A percentile compares a stretch with the other conserved stretches of the same genome.
phyloP scores from a whole-genome alignment of 2,888 invertebrate genomes.

The Seira musarum region DNA sequence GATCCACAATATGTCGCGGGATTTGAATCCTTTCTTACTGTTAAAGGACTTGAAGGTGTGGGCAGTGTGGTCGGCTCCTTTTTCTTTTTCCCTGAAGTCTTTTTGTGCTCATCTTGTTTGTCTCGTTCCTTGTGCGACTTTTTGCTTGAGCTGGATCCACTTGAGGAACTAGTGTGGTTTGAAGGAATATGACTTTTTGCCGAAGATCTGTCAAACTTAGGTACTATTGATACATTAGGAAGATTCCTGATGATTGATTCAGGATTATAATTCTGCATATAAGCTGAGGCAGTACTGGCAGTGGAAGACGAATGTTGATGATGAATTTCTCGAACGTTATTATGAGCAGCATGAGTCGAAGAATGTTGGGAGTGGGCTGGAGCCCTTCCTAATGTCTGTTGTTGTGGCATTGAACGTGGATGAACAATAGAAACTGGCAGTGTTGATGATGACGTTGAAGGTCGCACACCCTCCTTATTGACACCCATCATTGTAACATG shows the following conservation, averaged over 20 bases:
- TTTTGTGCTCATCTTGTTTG: constrained; percentile 45
- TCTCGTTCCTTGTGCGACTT: constrained; percentile 9
- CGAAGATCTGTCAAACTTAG: constrained; percentile 68
- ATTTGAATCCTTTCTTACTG: constrained; percentile 67
- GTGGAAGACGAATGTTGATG: constrained; percentile 32
- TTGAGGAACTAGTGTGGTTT: constrained; percentile 32
- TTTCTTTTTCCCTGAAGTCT: constrained; percentile 58
- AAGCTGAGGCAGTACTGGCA: constrained; percentile 31
- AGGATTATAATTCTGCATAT: constrained; percentile 53
- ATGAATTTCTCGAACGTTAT: constrained; percentile 31
- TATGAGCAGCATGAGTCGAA: constrained; percentile 9
- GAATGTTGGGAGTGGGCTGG: constrained; percentile 19
- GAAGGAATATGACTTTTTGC: constrained; percentile 43
- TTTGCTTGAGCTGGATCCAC: constrained; percentile 24
- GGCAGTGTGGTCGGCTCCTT: constrained; percentile 61
- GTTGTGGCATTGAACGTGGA: constrained; percentile 56
- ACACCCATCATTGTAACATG: constrained; percentile 1
- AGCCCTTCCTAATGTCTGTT: constrained; percentile 17
- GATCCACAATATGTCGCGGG: constrained; percentile 63
- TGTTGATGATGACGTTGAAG: constrained; percentile 30
- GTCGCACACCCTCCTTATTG: constrained; percentile 33
- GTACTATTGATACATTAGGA: constrained; percentile 69
- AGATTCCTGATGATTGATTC: constrained; percentile 66
- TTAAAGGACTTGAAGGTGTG: constrained; percentile 66
- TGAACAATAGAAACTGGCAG: constrained; percentile 66